Conservation (phyloP, 2,888 invertebrate genomes). For the Mythimna ferrago region DNA sequence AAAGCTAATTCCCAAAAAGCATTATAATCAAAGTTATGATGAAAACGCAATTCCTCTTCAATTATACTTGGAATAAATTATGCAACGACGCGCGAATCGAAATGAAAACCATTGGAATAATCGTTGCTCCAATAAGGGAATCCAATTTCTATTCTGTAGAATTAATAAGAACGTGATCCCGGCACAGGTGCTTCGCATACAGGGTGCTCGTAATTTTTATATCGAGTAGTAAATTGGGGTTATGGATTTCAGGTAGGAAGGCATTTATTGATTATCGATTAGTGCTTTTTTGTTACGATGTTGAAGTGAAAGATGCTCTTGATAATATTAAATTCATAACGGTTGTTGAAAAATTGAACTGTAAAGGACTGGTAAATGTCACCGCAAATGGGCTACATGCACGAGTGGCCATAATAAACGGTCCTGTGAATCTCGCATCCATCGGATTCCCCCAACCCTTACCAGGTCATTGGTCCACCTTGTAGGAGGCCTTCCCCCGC, state of each 20-base stretch:
- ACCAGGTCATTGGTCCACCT: no score
- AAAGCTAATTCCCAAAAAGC: conserved; percentile 34
- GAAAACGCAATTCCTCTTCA: conserved; percentile 69
- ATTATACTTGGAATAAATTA: conserved; percentile 81
- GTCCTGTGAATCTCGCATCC: no score
- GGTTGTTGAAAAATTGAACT: no score
- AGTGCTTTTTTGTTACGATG: conserved; percentile 3
- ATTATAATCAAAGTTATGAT: conserved; percentile 50
- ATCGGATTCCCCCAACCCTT: no score
- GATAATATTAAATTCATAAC: no score
- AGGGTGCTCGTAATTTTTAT: conserved; percentile 51
- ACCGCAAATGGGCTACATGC: no score
- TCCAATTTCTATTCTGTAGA: conserved; percentile 80
- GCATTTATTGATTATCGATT: conserved; percentile 4
- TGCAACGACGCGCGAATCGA: conserved; percentile 74
- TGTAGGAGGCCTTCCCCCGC: no score
- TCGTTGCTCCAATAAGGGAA: conserved; percentile 83
- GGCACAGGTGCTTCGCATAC: conserved; percentile 71
- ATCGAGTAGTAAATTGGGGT: conserved; percentile 12
- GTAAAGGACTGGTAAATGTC: no score
- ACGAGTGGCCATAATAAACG: no score
- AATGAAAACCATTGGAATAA: conserved; percentile 76
- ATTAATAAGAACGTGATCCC: conserved; percentile 79
- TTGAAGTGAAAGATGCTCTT: neutral
- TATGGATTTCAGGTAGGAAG: neutral